These are phyloP conservation scores for Mythimna lalbum DNA, from an alignment of 2,888 invertebrate genomes.

Conservation along the genomic window DNA sequence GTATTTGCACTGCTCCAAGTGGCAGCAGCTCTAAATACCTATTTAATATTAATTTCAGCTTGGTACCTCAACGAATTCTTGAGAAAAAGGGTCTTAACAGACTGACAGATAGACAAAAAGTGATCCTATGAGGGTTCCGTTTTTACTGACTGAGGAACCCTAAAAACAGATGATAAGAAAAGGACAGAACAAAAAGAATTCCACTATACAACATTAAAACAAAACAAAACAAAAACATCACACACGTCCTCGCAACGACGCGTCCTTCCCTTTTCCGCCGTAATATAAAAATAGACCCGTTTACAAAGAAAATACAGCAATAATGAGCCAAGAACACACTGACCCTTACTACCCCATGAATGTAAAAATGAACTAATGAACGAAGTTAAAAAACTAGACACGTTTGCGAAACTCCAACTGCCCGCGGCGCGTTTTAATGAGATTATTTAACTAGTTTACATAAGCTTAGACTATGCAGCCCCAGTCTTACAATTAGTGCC, in stretches of 20 bases:
- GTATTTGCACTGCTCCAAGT: too few relatives aligned
- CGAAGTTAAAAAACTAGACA: conserved; percentile 40
- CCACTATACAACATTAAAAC: background rate
- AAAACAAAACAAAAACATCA: background rate
- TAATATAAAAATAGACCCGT: background rate
- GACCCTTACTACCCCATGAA: background rate
- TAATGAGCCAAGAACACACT: conserved; percentile 4
- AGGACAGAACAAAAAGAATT: background rate
- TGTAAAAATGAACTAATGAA: conserved; percentile 18
- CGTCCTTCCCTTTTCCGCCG: too few relatives aligned
- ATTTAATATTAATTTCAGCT: too few relatives aligned
- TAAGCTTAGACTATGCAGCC: conserved; percentile 29
- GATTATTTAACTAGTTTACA: conserved; percentile 53
- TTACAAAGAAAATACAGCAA: background rate
- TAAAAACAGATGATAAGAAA: too few relatives aligned
- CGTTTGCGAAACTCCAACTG: conserved; percentile 19
- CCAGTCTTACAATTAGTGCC: conserved; percentile 24
- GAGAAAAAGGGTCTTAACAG: too few relatives aligned
- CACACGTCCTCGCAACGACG: background rate
- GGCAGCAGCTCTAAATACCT: too few relatives aligned
- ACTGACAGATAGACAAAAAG: too few relatives aligned
- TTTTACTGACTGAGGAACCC: too few relatives aligned
- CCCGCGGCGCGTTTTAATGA: conserved; percentile 39
- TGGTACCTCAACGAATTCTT: too few relatives aligned
- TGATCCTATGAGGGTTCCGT: too few relatives aligned